Conservation (phyloP, 2,113 vertebrate genomes). For the Percopsis transmontana region DNA sequence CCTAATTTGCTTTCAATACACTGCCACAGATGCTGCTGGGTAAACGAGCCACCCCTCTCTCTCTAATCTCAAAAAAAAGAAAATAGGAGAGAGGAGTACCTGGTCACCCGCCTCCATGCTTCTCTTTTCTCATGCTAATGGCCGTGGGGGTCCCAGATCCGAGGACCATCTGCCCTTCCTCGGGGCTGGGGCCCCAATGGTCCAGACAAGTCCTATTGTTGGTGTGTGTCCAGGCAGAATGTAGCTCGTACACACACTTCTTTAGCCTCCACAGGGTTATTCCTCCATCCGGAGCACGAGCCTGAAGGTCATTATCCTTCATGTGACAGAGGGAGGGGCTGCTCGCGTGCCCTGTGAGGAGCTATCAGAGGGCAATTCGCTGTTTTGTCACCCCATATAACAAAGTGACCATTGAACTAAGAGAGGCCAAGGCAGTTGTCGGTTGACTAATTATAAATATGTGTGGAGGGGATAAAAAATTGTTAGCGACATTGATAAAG, state of each 20-base stretch:
- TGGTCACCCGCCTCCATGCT: constrained; percentile 52
- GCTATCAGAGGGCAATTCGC: constrained; percentile 21
- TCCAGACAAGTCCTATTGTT: constrained; percentile 74
- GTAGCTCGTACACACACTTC: constrained; percentile 60
- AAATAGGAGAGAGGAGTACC: constrained; percentile 63
- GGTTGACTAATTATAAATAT: neutral
- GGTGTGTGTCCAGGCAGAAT: constrained; percentile 77
- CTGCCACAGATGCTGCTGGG: constrained; percentile 41
- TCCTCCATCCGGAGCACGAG: constrained; percentile 58
- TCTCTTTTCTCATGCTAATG: constrained; percentile 78
- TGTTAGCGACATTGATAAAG: no score
- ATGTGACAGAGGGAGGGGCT: constrained; percentile 47
- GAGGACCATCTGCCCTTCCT: constrained; percentile 77
- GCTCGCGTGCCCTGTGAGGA: constrained; percentile 55
- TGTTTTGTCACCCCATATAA: constrained; percentile 29
- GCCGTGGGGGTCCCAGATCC: constrained; percentile 52
- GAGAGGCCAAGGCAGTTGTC: neutral
- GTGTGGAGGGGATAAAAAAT: neutral
- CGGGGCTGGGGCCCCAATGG: constrained; percentile 66
- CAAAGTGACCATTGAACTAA: constrained; percentile 25
- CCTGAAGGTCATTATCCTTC: constrained; percentile 66
- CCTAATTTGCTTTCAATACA: constrained; percentile 56
- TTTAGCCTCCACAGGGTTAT: constrained; percentile 46
- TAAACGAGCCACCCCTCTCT: constrained; percentile 46
- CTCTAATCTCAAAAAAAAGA: constrained; percentile 37